These are phyloP conservation scores for Tenrec ecaudatus DNA, from an alignment of 2,113 vertebrate genomes.

Conservation along the genomic window DNA sequence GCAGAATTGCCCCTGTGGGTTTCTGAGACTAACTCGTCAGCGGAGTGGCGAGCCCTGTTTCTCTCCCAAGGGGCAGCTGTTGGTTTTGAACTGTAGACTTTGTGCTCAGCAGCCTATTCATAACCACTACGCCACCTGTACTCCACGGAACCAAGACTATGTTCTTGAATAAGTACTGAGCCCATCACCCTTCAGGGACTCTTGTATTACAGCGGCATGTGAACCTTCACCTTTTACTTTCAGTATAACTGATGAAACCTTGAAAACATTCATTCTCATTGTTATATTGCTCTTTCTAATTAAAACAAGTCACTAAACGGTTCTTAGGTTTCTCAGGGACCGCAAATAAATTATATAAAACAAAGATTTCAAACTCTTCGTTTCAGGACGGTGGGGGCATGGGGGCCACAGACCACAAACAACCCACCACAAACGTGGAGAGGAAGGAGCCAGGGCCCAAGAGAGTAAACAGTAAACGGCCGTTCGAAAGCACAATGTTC, in stretches of 20 bases:
- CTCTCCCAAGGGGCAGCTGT: too few relatives aligned
- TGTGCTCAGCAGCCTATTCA: too few relatives aligned
- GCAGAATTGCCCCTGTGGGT: too few relatives aligned
- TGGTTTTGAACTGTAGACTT: too few relatives aligned
- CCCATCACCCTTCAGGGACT: background rate
- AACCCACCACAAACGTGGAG: too few relatives aligned
- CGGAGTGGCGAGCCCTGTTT: too few relatives aligned
- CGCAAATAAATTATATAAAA: background rate
- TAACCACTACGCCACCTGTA: too few relatives aligned
- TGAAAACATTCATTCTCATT: background rate
- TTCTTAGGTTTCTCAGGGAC: background rate
- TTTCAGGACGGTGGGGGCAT: background rate
- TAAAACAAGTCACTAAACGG: background rate
- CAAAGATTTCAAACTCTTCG: background rate
- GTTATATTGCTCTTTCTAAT: background rate
- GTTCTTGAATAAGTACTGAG: fast-evolving
- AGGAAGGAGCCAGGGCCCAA: too few relatives aligned
- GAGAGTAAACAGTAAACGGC: background rate
- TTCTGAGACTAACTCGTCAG: too few relatives aligned
- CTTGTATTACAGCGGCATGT: fast-evolving
- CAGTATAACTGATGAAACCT: background rate
- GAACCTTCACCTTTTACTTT: background rate
- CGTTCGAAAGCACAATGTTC: background rate
- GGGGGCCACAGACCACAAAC: too few relatives aligned
- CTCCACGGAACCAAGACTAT: too few relatives aligned